Evolutionary conservation across 2,888 invertebrate genomes (phyloP).

Genomic region (Lepidocyrtoides sp.): DNA sequence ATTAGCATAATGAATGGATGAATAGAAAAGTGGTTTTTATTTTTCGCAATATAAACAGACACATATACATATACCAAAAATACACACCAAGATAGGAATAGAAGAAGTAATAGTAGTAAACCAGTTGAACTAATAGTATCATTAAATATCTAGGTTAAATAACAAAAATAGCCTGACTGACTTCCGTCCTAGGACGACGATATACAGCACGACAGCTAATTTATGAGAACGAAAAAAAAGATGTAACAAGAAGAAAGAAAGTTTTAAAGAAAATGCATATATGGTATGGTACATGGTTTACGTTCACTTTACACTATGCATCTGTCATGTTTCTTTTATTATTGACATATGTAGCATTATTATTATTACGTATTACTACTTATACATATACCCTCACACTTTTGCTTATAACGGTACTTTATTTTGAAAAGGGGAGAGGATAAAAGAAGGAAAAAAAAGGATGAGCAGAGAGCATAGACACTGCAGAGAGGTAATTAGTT

Average conservation of each 20-base stretch:
- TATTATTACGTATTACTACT: constrained; percentile 35
- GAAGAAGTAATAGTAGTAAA: background rate
- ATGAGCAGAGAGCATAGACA: too few relatives aligned
- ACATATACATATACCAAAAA: too few relatives aligned
- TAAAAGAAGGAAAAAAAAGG: background rate
- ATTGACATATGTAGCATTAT: background rate
- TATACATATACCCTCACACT: background rate
- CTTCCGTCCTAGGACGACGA: constrained; percentile 32
- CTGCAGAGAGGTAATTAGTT: constrained; percentile 13
- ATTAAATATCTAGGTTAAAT: constrained; percentile 68
- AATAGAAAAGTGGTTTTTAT: constrained; percentile 53
- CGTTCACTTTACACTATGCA: background rate
- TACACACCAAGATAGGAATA: too few relatives aligned
- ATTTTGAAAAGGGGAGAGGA: background rate
- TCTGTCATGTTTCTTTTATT: background rate
- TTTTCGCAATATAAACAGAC: constrained; percentile 44
- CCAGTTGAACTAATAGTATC: constrained; percentile 29
- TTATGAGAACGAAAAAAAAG: background rate
- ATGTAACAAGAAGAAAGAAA: constrained; percentile 19
- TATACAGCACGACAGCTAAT: too few relatives aligned
- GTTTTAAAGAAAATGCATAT: background rate
- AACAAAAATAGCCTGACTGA: constrained; percentile 56
- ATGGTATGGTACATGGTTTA: background rate
- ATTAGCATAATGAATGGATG: constrained; percentile 72
- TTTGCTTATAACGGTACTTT: background rate